A percentile compares a stretch with the other conserved stretches of the same genome.
Conservation (phyloP, 2,888 invertebrate genomes). For the Macrosiphum euphorbiae region DNA sequence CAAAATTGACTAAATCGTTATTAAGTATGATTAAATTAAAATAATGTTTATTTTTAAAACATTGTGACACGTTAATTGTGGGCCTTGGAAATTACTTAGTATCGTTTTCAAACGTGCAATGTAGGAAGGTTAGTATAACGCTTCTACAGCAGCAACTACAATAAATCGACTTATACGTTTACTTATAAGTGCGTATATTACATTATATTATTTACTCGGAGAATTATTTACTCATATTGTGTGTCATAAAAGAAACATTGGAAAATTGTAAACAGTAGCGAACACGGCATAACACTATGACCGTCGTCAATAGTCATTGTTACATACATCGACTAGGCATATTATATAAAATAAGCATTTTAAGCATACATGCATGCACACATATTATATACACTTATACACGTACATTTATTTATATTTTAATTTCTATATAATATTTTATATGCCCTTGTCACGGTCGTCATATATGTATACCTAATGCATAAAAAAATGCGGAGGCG, state of each 20-base stretch:
- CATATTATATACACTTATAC: not conserved
- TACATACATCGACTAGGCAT: not conserved
- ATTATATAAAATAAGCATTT: not conserved
- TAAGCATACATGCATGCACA: not conserved
- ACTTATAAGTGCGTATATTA: not conserved
- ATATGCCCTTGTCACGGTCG: conserved; percentile 27
- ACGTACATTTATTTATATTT: not conserved
- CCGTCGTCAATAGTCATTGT: not conserved
- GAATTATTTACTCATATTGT: not conserved
- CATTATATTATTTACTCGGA: not conserved
- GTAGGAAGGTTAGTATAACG: not conserved
- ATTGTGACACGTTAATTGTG: not conserved
- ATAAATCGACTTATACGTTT: not conserved
- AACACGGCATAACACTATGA: not conserved
- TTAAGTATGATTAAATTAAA: not conserved
- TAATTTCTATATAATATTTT: not conserved
- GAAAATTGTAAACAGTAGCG: not conserved
- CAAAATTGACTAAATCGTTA: not conserved
- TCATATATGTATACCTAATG: not conserved
- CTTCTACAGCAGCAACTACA: not conserved
- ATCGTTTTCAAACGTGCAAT: conserved; percentile 23
- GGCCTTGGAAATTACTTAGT: conserved; percentile 25
- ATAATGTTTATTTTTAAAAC: not conserved
- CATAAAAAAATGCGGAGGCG: conserved; percentile 2
- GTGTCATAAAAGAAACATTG: not conserved